These are phyloP conservation scores for Otus scops DNA, from an alignment of 2,797 vertebrate species.

Conservation along the genomic window DNA sequence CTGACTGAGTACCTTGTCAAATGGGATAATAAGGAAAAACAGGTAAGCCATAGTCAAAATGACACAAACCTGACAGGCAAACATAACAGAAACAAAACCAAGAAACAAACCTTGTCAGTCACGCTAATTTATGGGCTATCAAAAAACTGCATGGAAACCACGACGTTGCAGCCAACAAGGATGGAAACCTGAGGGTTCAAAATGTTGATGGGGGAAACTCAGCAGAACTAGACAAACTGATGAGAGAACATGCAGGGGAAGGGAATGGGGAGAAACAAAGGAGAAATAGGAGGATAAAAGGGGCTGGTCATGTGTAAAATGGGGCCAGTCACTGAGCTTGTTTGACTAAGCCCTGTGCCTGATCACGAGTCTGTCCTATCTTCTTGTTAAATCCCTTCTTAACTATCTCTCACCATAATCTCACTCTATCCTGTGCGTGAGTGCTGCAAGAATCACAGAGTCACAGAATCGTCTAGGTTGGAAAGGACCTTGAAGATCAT, in stretches of 20 bases:
- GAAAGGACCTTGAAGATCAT: too few species aligned
- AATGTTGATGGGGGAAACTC: accelerated
- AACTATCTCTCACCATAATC: neutral
- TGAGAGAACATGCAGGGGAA: neutral
- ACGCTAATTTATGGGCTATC: neutral
- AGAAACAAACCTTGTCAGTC: neutral
- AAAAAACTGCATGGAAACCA: neutral
- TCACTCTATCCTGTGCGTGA: accelerated
- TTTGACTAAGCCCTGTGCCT: neutral
- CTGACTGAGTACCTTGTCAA: neutral
- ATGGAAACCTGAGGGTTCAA: neutral
- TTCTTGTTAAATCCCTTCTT: neutral
- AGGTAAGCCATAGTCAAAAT: neutral
- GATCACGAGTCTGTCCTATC: neutral
- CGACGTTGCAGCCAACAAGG: neutral
- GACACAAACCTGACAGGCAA: neutral
- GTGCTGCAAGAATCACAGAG: neutral
- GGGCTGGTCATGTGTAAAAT: neutral
- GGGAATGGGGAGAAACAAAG: neutral
- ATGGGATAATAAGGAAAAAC: neutral
- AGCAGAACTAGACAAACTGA: neutral
- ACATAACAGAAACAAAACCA: neutral
- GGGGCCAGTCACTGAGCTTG: neutral
- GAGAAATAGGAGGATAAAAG: neutral
- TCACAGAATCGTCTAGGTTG: too few species aligned